phyloP scores from a whole-genome alignment of 2,888 invertebrate genomes.

The Bibio marci region DNA sequence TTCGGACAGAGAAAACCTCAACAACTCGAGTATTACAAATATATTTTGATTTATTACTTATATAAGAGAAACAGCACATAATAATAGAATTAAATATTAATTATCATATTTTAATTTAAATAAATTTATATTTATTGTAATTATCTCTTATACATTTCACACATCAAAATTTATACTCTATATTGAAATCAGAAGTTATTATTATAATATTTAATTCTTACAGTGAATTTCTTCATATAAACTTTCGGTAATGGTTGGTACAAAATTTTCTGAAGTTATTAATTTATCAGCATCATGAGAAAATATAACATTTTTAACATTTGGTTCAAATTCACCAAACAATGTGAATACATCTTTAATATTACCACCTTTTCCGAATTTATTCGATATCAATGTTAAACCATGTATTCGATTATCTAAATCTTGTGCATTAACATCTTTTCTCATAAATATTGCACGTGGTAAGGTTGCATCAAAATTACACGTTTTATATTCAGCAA shows the following conservation, averaged over 20 bases:
- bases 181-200: no score
- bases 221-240: slow-evolving; percentile 3
- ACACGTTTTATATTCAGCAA: slow-evolving; percentile 20
- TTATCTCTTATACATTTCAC: no score
- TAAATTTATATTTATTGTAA: no score
- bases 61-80: no score
- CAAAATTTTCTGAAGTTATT: slow-evolving; percentile 11
- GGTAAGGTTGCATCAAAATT: slow-evolving; percentile 25
- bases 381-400: slow-evolving; percentile 20
- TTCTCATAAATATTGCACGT: slow-evolving; percentile 11
- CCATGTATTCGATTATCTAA: slow-evolving; percentile 25
- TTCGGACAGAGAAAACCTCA: no score
- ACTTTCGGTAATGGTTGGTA: background rate
- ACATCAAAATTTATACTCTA: no score
- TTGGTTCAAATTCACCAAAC: slow-evolving; percentile 22
- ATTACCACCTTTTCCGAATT: slow-evolving; percentile 21
- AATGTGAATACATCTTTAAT: slow-evolving; percentile 25
- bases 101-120: no score
- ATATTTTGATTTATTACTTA: no score
- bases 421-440: slow-evolving; percentile 16
- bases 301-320: slow-evolving; percentile 21
- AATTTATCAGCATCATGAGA: slow-evolving; percentile 21
- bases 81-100: no score
- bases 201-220: no score
- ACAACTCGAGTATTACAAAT: no score